Base-by-base conservation (phyloP, 2,888 invertebrate genomes). In the Megastigmus dorsalis region DNA sequence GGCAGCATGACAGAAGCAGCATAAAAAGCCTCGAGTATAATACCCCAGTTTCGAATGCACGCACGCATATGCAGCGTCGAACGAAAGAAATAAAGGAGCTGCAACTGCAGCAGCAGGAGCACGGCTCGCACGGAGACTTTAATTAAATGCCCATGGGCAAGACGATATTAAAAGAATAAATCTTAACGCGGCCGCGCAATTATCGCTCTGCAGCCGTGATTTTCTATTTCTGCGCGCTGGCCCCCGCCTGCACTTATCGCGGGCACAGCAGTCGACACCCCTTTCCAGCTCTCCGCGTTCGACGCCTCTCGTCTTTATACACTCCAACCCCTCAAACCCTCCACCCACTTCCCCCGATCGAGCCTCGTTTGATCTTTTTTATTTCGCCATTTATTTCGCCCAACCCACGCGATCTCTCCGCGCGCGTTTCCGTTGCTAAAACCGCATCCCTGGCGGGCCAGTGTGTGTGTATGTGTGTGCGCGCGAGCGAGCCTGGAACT, bases 111-210 rank as follows among this genome's bases (percentile, higher is more conserved):
- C 20, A 41, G 30, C n/a, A 57, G 18, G 20, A 7, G 33, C 26
- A 36, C 23, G 15, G 59, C 50, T 20, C 62, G 59, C 52, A n/a
- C 23, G 6, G 1, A 28, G 4, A 26, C 15, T 70, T 75, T 70
- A 75, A 70, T 75, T 70, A 75, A 70, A 75, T 66, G 52, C 66
- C 43, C 10, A n/a, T n/a, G 36, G 9, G 36, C 48, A 23, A 63
- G 75, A 77, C 74, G 78, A 79, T 79, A 79, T 80, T 80, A 76
- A 80, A 80, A 79, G 78, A 78, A 81, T 82, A 82, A 81, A 81
- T 82, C 79, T 79, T 74, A 76, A 54, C 71, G n/a, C n/a, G 57
- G 30, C 68, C 68, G 71, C 13, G 59, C 77, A 78, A 79, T 79
- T 78, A 79, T 78, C 72, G 74, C 65, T 59, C 59, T 55, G 41